Conservation (phyloP, 1,140 invertebrate genomes). For the Grapholita molesta region DNA sequence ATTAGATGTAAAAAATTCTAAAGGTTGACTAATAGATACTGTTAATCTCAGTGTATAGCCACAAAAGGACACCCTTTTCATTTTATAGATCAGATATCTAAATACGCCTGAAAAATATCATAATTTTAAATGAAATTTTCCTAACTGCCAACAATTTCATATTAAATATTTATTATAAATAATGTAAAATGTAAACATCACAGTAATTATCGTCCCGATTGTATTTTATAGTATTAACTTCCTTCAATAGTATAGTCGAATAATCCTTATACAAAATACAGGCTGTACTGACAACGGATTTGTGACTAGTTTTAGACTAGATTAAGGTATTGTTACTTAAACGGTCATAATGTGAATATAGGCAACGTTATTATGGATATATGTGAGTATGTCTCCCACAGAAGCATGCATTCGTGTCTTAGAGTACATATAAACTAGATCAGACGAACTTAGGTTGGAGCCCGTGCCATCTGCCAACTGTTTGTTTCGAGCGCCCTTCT, state of each 20-base stretch:
- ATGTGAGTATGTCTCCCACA: conserved; percentile 67
- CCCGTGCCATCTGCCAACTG: neutral
- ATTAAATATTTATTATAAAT: conserved; percentile 19
- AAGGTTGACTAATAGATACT: neutral
- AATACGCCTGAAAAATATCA: neutral
- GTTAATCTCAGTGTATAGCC: neutral
- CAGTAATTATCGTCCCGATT: conserved; percentile 7
- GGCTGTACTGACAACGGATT: conserved; percentile 76
- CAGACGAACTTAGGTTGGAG: neutral
- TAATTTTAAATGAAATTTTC: conserved; percentile 8
- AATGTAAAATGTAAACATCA: neutral
- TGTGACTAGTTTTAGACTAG: conserved; percentile 61
- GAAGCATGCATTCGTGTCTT: conserved; percentile 28
- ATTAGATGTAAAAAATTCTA: neutral
- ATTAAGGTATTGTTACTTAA: conserved; percentile 56
- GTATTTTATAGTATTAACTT: conserved; percentile 6
- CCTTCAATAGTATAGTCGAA: conserved; percentile 16
- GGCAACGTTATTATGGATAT: conserved; percentile 69
- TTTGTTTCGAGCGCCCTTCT: too few relatives aligned
- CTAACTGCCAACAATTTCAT: conserved; percentile 30
- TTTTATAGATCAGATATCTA: neutral
- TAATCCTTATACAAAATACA: conserved; percentile 53
- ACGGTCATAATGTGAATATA: conserved; percentile 59
- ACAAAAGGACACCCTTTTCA: neutral
- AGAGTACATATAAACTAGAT: neutral